Base-by-base conservation (phyloP, 1,140 invertebrate genomes). In the Coelopa frigida region DNA sequence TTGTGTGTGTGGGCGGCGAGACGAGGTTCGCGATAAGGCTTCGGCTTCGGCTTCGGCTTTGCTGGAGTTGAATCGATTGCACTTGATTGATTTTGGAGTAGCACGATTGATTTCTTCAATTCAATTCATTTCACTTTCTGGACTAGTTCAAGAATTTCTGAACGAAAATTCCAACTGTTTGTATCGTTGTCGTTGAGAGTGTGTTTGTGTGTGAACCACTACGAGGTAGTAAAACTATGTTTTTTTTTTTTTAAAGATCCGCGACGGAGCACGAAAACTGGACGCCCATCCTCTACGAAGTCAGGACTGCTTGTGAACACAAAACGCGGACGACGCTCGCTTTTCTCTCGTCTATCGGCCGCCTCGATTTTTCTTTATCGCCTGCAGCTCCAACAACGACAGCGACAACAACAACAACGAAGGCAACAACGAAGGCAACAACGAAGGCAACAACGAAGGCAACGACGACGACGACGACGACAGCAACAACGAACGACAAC, bases 311-410 rank as follows among this genome's bases (percentile, higher is more conserved):
- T 66, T 66, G 49, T 66, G 61, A 65, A 54, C 50, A 54, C 36
- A 53, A 59, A 54, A 47, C 55, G 49, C 49, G 56, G 52, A 60
- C 54, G 58, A 59, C 62, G 59, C 61, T 66, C 58, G 66, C 62
- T 66, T 66, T 66, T 61, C 60, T 56, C 37, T 39, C 12, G 20
- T 52, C 43, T 41, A 21, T 12, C 27, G 49, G 36, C 40, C 39
- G 43, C 54, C 54, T 56, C 52, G 56, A 57, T 58, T 66, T 61
- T 64, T 65, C 61, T 62, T 65, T 65, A 65, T 65, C 61, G 54
- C 57, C 52, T 52, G 27, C 29, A 33, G 24, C 37, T 4, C 15
- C 8, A n/a, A 22, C 37, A 39, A 7, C 37, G 23, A 39, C 37
- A 22, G 12, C 37, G 37, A 5, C 8, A 17, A 44, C 42, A 44